Evolutionary conservation across 2,797 vertebrate genomes (phyloP).

Genomic region (Ibycter americanus): DNA sequence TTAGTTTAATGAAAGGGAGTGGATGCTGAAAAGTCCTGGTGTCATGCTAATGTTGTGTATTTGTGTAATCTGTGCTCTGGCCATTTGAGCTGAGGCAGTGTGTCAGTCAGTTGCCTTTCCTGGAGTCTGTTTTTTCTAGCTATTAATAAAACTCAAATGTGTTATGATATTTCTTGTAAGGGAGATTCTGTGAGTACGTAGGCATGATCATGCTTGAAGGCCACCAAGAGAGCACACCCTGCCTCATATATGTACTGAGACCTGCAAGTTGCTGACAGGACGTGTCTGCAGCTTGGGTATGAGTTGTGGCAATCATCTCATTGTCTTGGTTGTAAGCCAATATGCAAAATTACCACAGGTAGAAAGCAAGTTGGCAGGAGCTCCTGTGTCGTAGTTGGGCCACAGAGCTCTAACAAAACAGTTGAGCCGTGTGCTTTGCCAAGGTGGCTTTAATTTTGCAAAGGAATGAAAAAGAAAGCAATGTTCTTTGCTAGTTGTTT

Average conservation of each 20-base stretch:
- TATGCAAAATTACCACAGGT: not conserved
- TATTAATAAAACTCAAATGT: not conserved
- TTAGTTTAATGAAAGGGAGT: not conserved
- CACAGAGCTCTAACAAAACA: not conserved
- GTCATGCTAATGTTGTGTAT: not conserved
- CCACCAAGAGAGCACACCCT: not conserved
- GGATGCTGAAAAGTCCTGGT: not conserved
- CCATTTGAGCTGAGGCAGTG: not conserved
- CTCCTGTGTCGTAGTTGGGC: not conserved
- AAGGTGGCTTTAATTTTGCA: not conserved
- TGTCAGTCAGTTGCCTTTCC: not conserved
- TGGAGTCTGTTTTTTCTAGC: not conserved
- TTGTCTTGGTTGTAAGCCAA: not conserved
- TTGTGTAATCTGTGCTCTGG: not conserved
- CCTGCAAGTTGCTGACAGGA: not conserved
- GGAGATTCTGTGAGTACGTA: not conserved
- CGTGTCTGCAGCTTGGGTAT: not conserved
- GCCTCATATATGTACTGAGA: not conserved
- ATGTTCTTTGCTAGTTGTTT: not conserved
- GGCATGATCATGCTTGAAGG: not conserved
- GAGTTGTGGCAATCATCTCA: not conserved
- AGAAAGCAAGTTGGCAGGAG: not conserved
- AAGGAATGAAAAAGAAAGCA: not conserved
- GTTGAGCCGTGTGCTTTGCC: not conserved
- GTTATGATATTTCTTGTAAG: not conserved